Evolutionary conservation across 2,113 vertebrate species (phyloP).

Genomic region (Anas platyrhynchos): DNA sequence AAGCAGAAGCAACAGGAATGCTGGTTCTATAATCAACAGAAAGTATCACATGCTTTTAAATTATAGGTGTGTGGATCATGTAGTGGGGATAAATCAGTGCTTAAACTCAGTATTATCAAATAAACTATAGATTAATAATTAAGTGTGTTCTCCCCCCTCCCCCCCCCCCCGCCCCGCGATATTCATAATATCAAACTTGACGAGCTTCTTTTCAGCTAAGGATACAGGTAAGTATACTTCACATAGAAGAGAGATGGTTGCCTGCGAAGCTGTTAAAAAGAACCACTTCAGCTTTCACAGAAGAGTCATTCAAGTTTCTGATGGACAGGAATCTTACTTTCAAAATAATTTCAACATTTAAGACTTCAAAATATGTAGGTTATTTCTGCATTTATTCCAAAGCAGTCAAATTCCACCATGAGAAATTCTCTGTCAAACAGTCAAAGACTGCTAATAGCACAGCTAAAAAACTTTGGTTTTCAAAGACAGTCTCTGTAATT

Average conservation of each 20-base stretch:
- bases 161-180: no score
- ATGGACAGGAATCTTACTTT: not conserved
- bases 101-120: conserved; percentile 22
- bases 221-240: conserved; percentile 37
- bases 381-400: not conserved
- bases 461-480: conserved; percentile 23
- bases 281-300: not conserved
- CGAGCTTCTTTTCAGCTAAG: conserved; percentile 36
- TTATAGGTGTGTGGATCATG: not conserved
- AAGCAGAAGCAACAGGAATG: conserved; percentile 36
- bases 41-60: not conserved
- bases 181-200: conserved; percentile 26
- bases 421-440: not conserved
- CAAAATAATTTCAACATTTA: not conserved
- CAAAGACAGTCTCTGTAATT: not conserved
- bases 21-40: not conserved
- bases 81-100: not conserved
- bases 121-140: conserved; percentile 51
- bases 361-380: not conserved
- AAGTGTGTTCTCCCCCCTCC: conserved; percentile 18
- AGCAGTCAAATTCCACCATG: not conserved
- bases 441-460: not conserved
- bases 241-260: not conserved
- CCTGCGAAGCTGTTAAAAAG: not conserved
- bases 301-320: conserved; percentile 1